Percentiles rank a stretch among this genome's conserved stretches.
Conservation (phyloP, 1,140 invertebrate species). For the Brachionus manjavacas region DNA sequence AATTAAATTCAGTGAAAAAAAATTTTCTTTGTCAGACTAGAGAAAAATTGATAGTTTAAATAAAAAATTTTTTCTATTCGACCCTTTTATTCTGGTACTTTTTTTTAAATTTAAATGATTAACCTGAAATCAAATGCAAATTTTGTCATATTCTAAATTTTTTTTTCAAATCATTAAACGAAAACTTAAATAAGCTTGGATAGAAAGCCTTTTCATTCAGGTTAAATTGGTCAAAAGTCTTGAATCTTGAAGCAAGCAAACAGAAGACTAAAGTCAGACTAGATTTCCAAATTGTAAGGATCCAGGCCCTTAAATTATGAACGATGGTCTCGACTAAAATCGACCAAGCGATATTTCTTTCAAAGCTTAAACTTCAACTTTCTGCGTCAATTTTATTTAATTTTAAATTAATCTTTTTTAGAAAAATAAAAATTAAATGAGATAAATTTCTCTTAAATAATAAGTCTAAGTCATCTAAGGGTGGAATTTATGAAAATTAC, state of each 20-base stretch:
- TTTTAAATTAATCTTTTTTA: not conserved
- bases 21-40: not conserved
- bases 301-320: too few species aligned
- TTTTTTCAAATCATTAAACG: not conserved
- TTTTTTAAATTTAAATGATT: not conserved
- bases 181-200: not conserved
- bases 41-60: too few species aligned
- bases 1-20: not conserved
- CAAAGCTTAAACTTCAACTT: too few species aligned
- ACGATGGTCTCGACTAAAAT: too few species aligned
- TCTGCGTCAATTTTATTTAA: not conserved
- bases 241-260: not conserved
- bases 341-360: too few species aligned
- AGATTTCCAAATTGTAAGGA: not conserved
- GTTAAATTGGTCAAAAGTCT: not conserved
- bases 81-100: too few species aligned
- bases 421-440: not conserved
- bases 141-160: not conserved
- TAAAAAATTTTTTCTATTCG: too few species aligned
- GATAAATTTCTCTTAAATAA: not conserved
- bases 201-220: not conserved
- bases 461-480: not conserved
- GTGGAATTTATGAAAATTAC: not conserved
- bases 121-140: not conserved
- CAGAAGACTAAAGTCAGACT: not conserved